Conservation (phyloP, 2,113 vertebrate genomes). For the Sander lucioperca region DNA sequence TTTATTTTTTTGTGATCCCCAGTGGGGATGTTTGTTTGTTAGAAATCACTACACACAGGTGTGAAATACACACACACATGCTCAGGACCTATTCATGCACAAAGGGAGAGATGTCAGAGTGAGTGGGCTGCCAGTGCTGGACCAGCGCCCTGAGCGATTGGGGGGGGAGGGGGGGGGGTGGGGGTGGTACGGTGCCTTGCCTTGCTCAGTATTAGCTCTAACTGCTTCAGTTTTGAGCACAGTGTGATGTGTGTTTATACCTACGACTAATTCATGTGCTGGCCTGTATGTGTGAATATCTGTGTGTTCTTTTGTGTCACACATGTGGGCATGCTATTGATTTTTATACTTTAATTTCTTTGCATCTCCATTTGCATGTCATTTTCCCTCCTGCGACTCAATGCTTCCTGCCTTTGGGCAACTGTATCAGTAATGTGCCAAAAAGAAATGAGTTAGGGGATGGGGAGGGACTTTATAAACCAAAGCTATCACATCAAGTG, state of each 20-base stretch:
- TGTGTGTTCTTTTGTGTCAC: constrained; percentile 17
- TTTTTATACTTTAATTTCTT: constrained; percentile 24
- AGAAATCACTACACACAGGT: too few relatives aligned
- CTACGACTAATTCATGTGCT: not conserved
- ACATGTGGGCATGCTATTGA: not conserved
- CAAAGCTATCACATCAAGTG: constrained; percentile 17
- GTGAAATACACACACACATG: too few relatives aligned
- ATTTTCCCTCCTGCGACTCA: constrained; percentile 18
- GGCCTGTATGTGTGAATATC: not conserved
- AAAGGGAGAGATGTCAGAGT: too few relatives aligned
- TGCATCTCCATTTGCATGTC: constrained; percentile 38
- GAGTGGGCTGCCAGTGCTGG: too few relatives aligned
- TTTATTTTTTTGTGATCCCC: too few relatives aligned
- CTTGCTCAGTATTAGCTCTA: not conserved
- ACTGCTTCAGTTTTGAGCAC: not conserved
- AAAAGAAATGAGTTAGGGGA: constrained; percentile 22
- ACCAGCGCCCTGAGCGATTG: too few relatives aligned
- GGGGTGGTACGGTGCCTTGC: too few relatives aligned
- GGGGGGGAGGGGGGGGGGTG: too few relatives aligned
- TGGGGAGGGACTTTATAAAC: constrained; percentile 13
- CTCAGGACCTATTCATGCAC: too few relatives aligned
- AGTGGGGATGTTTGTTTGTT: too few relatives aligned
- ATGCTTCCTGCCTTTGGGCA: not conserved
- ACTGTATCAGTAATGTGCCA: not conserved
- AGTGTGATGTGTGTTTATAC: not conserved